A percentile compares a stretch with the other conserved stretches of the same genome.
Conservation (phyloP, 2,888 invertebrate genomes). For the Metallyticus violacea region DNA sequence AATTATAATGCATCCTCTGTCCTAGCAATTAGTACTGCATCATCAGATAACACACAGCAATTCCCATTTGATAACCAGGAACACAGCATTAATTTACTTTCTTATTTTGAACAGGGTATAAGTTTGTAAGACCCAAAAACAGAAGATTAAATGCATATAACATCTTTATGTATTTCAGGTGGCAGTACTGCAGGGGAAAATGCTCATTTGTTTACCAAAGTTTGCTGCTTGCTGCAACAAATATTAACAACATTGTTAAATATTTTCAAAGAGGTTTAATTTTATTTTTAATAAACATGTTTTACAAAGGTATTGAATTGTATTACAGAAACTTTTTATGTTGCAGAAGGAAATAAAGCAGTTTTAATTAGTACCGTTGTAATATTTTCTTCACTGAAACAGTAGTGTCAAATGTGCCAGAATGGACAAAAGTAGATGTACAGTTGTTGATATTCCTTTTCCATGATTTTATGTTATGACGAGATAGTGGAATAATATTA, state of each 20-base stretch:
- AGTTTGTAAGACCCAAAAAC: too few relatives aligned
- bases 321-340: background rate
- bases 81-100: too few relatives aligned
- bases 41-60: too few relatives aligned
- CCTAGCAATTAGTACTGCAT: too few relatives aligned
- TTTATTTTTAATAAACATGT: background rate
- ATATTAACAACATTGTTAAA: background rate
- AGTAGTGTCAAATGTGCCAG: background rate
- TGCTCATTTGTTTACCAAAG: background rate
- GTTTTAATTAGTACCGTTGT: background rate
- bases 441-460: too few relatives aligned
- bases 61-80: too few relatives aligned
- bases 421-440: too few relatives aligned
- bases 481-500: too few relatives aligned
- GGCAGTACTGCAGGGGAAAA: background rate
- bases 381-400: background rate
- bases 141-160: background rate
- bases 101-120: too few relatives aligned
- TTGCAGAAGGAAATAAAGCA: background rate
- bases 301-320: background rate
- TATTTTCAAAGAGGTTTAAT: background rate
- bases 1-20: too few relatives aligned
- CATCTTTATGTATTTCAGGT: background rate
- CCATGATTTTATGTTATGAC: too few relatives aligned
- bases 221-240: background rate